phyloP scores from a whole-genome alignment of 2,797 vertebrate species.

The Siniperca scherzeri region DNA sequence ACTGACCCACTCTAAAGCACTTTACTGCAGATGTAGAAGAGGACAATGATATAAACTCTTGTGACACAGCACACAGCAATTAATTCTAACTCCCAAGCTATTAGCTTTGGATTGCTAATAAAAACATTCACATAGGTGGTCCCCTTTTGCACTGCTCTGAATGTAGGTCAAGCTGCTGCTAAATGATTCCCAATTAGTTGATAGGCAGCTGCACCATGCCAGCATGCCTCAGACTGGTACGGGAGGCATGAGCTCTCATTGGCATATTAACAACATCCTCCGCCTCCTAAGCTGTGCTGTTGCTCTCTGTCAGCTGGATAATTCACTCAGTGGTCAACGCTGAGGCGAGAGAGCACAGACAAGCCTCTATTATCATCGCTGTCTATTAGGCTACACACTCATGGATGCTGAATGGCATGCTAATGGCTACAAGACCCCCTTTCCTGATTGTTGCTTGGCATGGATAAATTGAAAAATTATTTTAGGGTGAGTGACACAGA shows the following conservation, averaged over 20 bases:
- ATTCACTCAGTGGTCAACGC: conserved; percentile 80
- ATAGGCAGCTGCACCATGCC: conserved; percentile 77
- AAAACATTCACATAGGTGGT: conserved; percentile 87
- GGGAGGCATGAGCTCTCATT: conserved; percentile 70
- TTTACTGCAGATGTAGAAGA: conserved; percentile 44
- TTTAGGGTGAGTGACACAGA: conserved; percentile 37
- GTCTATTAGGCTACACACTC: conserved; percentile 71
- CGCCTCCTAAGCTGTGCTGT: conserved; percentile 69
- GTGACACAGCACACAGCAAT: conserved; percentile 82
- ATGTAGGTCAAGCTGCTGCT: conserved; percentile 83
- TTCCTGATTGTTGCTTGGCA: conserved; percentile 50
- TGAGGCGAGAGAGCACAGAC: conserved; percentile 72
- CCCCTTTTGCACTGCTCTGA: conserved; percentile 85
- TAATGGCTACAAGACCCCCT: conserved; percentile 61
- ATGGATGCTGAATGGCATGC: conserved; percentile 68
- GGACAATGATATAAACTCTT: conserved; percentile 46
- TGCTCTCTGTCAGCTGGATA: conserved; percentile 83
- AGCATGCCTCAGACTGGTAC: conserved; percentile 66
- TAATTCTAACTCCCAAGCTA: conserved; percentile 89
- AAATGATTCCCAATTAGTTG: conserved; percentile 76
- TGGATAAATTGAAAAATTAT: conserved; percentile 57
- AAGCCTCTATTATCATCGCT: conserved; percentile 80
- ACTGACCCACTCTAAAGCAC: conserved; percentile 29
- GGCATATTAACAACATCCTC: conserved; percentile 83
- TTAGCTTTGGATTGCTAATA: conserved; percentile 87